These are phyloP conservation scores for Muscina levida DNA, from an alignment of 2,888 invertebrate genomes.

Conservation along the genomic window DNA sequence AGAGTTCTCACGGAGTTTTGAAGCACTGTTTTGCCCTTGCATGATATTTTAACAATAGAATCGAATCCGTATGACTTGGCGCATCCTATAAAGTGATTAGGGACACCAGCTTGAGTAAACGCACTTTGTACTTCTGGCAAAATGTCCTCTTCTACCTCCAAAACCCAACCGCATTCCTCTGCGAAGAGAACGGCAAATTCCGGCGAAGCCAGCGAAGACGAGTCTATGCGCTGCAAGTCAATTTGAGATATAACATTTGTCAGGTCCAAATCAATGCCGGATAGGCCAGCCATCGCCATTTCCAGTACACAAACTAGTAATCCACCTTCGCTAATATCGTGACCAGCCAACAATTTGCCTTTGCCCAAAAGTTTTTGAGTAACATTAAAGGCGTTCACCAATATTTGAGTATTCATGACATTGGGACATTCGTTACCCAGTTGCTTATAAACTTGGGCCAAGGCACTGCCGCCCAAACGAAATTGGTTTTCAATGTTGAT, in stretches of 20 bases:
- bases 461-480: conserved; percentile 93
- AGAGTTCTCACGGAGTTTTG: conserved; percentile 84
- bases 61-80: conserved; percentile 85
- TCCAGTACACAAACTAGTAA: conserved; percentile 93
- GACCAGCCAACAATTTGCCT: conserved; percentile 85
- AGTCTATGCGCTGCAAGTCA: conserved; percentile 63
- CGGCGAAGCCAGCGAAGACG: conserved; percentile 76
- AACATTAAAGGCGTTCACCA: conserved; percentile 89
- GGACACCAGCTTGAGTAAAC: conserved; percentile 83
- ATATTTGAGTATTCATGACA: conserved; percentile 84
- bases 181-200: conserved; percentile 87
- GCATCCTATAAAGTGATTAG: conserved; percentile 85
- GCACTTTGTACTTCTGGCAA: conserved; percentile 82
- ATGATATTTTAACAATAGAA: conserved; percentile 70
- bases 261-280: conserved; percentile 87
- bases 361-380: conserved; percentile 91
- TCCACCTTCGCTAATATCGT: conserved; percentile 98
- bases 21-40: conserved; percentile 79
- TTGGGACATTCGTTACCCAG: conserved; percentile 91
- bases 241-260: conserved; percentile 78
- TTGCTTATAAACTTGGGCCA: conserved; percentile 94
- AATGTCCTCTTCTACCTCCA: conserved; percentile 85
- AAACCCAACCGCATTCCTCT: conserved; percentile 92
- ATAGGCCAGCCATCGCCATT: conserved; percentile 97
- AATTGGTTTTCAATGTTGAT: conserved; percentile 89